phyloP scores from a whole-genome alignment of 2,113 vertebrate genomes.

The Oostethus manadensis region DNA sequence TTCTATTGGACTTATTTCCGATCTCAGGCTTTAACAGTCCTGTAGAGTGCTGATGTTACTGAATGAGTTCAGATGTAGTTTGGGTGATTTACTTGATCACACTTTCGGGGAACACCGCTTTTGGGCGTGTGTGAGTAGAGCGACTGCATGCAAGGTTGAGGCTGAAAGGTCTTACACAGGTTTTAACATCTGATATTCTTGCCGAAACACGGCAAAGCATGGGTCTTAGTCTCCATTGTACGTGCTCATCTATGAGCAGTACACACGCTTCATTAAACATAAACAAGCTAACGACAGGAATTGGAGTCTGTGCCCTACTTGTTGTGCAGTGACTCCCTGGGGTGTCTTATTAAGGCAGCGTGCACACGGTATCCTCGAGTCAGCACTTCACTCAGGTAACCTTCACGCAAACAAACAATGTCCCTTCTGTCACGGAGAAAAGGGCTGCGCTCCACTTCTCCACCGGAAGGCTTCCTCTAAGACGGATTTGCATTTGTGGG shows the following conservation, averaged over 20 bases:
- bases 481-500: slow-evolving; percentile 62
- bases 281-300: background rate
- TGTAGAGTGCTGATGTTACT: background rate
- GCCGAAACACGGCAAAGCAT: no score
- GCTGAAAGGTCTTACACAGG: background rate
- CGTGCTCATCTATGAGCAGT: no score
- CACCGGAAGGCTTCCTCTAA: slow-evolving; percentile 41
- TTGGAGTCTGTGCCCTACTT: background rate
- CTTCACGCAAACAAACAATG: slow-evolving; percentile 29
- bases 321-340: slow-evolving; percentile 2
- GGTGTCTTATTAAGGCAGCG: background rate
- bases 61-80: background rate
- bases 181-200: background rate
- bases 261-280: background rate
- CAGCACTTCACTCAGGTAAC: slow-evolving; percentile 28
- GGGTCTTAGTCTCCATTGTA: no score
- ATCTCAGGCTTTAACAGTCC: background rate
- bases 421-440: slow-evolving; percentile 7
- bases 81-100: background rate
- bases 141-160: background rate
- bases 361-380: slow-evolving; percentile 17
- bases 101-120: background rate
- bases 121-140: background rate
- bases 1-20: background rate
- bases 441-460: slow-evolving; percentile 20